Evolutionary conservation across 1,140 invertebrate species (phyloP).

Genomic region (Nebria ingens): DNA sequence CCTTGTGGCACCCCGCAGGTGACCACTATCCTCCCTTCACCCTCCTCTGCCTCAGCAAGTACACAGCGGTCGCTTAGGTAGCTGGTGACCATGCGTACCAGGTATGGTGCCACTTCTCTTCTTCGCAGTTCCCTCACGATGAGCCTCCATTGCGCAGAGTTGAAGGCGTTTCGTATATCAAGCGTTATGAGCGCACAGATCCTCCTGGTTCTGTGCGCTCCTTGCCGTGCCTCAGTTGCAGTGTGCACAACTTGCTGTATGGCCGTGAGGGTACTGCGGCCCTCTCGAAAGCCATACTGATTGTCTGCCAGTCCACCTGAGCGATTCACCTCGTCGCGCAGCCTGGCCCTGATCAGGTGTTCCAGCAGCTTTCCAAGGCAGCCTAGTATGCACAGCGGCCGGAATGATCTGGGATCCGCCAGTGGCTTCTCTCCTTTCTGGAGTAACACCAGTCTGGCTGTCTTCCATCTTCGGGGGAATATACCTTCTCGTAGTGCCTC

Average conservation of each 20-base stretch:
- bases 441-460: slow-evolving; percentile 15
- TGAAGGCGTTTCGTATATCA: slow-evolving; percentile 21
- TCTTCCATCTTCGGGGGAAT: slow-evolving; percentile 19
- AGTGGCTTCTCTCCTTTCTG: slow-evolving; percentile 10
- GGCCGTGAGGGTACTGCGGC: slow-evolving; percentile 17
- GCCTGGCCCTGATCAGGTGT: too few relatives aligned
- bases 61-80: too few relatives aligned
- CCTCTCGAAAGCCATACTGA: slow-evolving; percentile 20
- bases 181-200: slow-evolving; percentile 17
- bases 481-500: slow-evolving; percentile 1
- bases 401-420: slow-evolving; percentile 11
- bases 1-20: slow-evolving; percentile 28
- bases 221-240: slow-evolving; percentile 18
- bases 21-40: too few relatives aligned
- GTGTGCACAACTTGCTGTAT: slow-evolving; percentile 19
- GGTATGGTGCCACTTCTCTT: slow-evolving; percentile 1
- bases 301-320: slow-evolving; percentile 12
- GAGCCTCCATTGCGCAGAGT: slow-evolving; percentile 18
- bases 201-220: slow-evolving; percentile 16
- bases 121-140: too few relatives aligned
- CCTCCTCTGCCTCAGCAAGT: too few relatives aligned
- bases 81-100: not conserved
- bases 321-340: slow-evolving; percentile 16
- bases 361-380: slow-evolving; percentile 19
- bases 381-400: slow-evolving; percentile 21